phyloP scores from a whole-genome alignment of 2,797 vertebrate species.

The Mormyrops boulengeri region DNA sequence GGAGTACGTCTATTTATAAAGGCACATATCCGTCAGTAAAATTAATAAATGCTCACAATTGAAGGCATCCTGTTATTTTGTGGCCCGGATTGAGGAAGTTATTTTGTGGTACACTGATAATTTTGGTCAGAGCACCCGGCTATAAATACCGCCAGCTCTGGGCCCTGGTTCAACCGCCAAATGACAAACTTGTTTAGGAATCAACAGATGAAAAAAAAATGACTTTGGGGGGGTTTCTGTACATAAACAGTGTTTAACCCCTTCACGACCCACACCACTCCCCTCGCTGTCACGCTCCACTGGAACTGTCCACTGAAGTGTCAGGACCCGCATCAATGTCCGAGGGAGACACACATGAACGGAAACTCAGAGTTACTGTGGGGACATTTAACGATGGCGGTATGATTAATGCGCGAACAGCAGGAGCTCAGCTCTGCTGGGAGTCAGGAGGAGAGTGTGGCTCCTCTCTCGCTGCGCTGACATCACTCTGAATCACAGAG shows the following conservation, averaged over 20 bases:
- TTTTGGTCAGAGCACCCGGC: constrained; percentile 70
- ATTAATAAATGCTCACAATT: constrained; percentile 76
- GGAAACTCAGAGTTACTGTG: not conserved
- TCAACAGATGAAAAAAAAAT: constrained; percentile 42
- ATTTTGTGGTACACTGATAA: constrained; percentile 63
- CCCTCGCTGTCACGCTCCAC: constrained; percentile 30
- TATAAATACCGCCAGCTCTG: constrained; percentile 69
- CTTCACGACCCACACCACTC: not conserved
- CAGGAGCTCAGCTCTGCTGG: not conserved
- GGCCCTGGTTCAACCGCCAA: constrained; percentile 35
- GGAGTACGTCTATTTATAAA: constrained; percentile 64
- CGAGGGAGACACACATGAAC: not conserved
- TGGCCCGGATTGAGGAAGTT: constrained; percentile 68
- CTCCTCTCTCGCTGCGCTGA: not conserved
- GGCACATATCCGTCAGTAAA: constrained; percentile 53
- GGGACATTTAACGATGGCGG: not conserved
- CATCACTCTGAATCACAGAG: not conserved
- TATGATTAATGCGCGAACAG: not conserved
- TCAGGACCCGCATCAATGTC: not conserved
- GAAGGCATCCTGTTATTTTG: constrained; percentile 79
- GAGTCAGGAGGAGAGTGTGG: not conserved
- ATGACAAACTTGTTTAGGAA: constrained; percentile 63
- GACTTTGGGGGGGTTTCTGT: not conserved
- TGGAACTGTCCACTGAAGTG: not conserved
- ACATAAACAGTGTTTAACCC: constrained; percentile 28